Conservation (phyloP, 2,888 invertebrate species). For the Epinotia brunnichana region DNA sequence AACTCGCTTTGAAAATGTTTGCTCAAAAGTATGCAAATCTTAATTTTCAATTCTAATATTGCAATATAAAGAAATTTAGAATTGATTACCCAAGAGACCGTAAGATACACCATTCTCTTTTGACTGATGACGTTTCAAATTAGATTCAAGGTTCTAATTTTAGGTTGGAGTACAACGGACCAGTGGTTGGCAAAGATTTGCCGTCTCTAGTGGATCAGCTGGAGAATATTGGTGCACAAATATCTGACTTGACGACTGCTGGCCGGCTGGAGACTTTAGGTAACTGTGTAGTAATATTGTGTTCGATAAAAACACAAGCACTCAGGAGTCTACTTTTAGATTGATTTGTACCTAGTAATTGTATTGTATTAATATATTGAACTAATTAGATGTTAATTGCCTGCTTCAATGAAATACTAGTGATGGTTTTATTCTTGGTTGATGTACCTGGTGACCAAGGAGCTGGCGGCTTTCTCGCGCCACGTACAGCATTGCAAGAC, state of each 20-base stretch:
- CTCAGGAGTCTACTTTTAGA: too few relatives aligned
- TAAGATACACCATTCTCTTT: conserved; percentile 5
- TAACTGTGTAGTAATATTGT: conserved; percentile 49
- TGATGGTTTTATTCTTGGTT: too few relatives aligned
- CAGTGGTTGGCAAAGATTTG: conserved; percentile 85
- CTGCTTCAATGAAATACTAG: too few relatives aligned
- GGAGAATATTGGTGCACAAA: conserved; percentile 86
- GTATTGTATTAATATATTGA: too few relatives aligned
- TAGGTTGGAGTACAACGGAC: conserved; percentile 83
- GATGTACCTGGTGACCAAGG: too few relatives aligned
- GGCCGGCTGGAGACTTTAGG: conserved; percentile 89
- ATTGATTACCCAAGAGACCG: conserved; percentile 19
- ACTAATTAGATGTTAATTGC: too few relatives aligned
- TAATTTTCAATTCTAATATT: conserved; percentile 3
- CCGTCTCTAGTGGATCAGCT: conserved; percentile 86
- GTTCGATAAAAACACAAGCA: too few relatives aligned
- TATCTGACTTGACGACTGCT: conserved; percentile 87
- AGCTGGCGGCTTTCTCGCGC: too few relatives aligned
- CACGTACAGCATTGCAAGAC: too few relatives aligned
- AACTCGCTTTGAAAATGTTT: neutral
- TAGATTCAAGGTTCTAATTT: conserved; percentile 45
- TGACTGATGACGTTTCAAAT: conserved; percentile 26
- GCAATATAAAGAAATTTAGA: neutral
- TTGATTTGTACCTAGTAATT: too few relatives aligned
- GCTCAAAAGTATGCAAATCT: neutral